Conservation (phyloP, 2,113 vertebrate genomes). For the Colaptes auratus region DNA sequence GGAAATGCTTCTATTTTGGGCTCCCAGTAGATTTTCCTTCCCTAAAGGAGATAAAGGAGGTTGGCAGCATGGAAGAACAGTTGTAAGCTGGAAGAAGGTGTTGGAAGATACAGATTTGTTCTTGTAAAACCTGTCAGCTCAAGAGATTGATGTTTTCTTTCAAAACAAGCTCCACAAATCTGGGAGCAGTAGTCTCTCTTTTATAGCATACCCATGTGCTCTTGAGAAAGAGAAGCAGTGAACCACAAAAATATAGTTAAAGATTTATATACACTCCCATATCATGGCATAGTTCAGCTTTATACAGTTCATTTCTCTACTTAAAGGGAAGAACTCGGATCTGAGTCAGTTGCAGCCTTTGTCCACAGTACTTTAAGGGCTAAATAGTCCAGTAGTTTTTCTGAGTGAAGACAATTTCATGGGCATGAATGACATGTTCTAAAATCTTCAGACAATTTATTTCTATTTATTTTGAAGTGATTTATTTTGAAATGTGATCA, state of each 20-base stretch:
- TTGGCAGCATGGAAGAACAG: background rate
- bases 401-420: background rate
- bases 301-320: background rate
- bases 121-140: slow-evolving; percentile 20
- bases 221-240: background rate
- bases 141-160: slow-evolving; percentile 22
- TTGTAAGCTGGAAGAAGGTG: slow-evolving; percentile 11
- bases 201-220: background rate
- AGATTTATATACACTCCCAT: background rate
- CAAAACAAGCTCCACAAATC: background rate
- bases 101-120: slow-evolving; percentile 44
- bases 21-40: background rate
- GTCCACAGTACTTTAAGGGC: background rate
- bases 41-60: background rate
- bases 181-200: background rate
- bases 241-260: background rate
- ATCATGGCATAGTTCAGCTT: background rate
- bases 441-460: background rate
- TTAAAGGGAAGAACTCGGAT: background rate
- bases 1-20: background rate
- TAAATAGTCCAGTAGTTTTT: background rate
- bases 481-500: background rate
- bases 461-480: background rate
- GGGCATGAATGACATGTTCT: background rate
- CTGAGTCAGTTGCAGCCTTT: background rate